Base-by-base conservation (phyloP, 2,797 vertebrate species). In the Poeciliopsis gracilis region DNA sequence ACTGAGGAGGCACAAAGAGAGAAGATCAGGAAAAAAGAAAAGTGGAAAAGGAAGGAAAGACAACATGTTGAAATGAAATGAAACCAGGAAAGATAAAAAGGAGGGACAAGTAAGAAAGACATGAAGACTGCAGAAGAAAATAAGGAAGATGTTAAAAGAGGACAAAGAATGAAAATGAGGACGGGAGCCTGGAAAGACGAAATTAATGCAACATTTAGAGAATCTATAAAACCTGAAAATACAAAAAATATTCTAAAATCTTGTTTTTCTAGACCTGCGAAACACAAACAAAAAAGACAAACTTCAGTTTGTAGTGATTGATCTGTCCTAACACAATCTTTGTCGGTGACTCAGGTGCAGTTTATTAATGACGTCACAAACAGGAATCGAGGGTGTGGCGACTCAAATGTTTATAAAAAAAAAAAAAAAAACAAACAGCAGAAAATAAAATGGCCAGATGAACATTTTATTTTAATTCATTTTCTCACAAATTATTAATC, bases 381-480 rank as follows among this genome's bases (percentile, higher is more conserved):
- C 76, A 76, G 80, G 79, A 74, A 23, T 7, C 38, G 36, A 61
- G 71, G 82, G 77, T 81, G 75, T 73, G 73, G 78, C 25, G 28
- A 45, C 20, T 53, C 49, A 53, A 43, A 25, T 45, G 12, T 70
- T 70, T 70, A 70, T 43, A 45, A n/a, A n/a, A 43, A 2, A 33
- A 41, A 69, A 76, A 45, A 53, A 78, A 69, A 82, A 79, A 45
- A 53, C 79, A 36, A 76, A 43, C 10, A 84, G 47, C 57, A 41
- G 59, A 81, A 89, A 87, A 81, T 82, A 91, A 90, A 93, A 93
- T 75, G 0, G 71, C 84, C 87, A 90, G 82, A 88, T 85, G 76
- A 76, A 88, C 80, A 86, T 90, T 94, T 94, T 92, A 92, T 94
- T 94, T 92, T 55, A 88, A 88, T 59, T 76, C 51, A 83, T 78